Percentiles rank a stretch among this genome's conserved stretches.
These are phyloP conservation scores for Synanceia verrucosa DNA, from an alignment of 2,797 vertebrate species.

Conservation along the genomic window DNA sequence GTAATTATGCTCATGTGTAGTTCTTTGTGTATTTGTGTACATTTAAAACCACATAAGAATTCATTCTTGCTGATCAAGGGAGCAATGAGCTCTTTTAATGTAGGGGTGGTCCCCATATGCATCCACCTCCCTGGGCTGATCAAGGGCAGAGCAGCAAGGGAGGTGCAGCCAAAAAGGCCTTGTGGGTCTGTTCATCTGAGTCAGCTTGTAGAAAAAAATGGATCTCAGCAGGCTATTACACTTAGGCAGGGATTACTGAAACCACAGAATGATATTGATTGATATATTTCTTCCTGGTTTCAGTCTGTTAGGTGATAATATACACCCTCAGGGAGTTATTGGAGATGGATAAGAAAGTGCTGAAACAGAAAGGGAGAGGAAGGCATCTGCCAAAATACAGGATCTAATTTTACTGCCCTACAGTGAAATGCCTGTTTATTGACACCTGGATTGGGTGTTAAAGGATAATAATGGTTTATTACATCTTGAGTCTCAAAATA, in stretches of 20 bases:
- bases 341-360: conserved; percentile 43
- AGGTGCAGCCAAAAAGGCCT: conserved; percentile 37
- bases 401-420: conserved; percentile 12
- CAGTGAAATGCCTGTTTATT: not conserved
- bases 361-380: conserved; percentile 32
- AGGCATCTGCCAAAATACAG: conserved; percentile 23
- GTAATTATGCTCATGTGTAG: conserved; percentile 42
- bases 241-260: conserved; percentile 53
- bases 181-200: conserved; percentile 44
- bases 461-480: not conserved
- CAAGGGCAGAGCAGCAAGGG: conserved; percentile 36
- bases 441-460: not conserved
- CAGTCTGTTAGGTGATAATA: conserved; percentile 56
- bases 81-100: conserved; percentile 53
- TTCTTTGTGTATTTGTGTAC: conserved; percentile 36
- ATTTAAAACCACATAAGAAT: conserved; percentile 34
- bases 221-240: conserved; percentile 58
- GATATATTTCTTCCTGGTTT: conserved; percentile 57
- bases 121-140: conserved; percentile 51
- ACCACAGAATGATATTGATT: conserved; percentile 64
- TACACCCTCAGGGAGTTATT: conserved; percentile 31
- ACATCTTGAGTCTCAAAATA: not conserved
- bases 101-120: conserved; percentile 73
- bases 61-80: conserved; percentile 58
- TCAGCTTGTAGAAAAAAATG: conserved; percentile 49